Evolutionary conservation across 2,113 vertebrate species (phyloP), one percentile per base, ranked within the genome.

Genomic region (Carassius carassius): DNA sequence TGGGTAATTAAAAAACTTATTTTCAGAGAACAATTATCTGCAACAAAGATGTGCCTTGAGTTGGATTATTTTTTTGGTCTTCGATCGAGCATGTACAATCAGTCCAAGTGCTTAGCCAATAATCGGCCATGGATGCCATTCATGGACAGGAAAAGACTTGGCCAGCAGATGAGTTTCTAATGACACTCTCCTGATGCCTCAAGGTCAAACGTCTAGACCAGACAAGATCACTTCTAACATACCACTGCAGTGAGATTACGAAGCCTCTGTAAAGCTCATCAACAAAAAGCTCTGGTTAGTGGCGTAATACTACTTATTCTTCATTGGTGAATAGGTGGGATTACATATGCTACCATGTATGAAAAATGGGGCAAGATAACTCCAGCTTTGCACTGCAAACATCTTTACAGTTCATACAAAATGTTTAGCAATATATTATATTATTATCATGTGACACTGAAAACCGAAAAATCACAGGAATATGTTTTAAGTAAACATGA

Each of bases 161-260:
- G 76, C 56, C 23, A 78, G 58, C 58, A 12, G 58, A 63, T 32
- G 44, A 69, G 44, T 54, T 81, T 29, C 32, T 65, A 2, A 23
- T 47, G 17, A 12, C 44, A 51, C 62, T 29, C 44, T 19, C 25
- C 25, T 69, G 62, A 23, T 54, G 78, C 12, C 44, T 67, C 78
- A 81, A 81, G 78, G 78, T 81, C 78, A 81, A n/a, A 67, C 47
- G 62, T 65, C 78, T 81, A 69, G 78, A 81, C 78, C 5, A 6
- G 32, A n/a, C 41, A 16, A 13, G 16, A 81, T 17, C 63, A 21
- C 78, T 35, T 65, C 8, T 37, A 16, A 47, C 21, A 80, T 32
- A 32, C 17, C 25, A 67, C 60, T 65, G 58, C 78, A 29, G n/a
- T 54, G 19, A 47, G 56, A 79, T 29, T 29, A 29, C 29, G 29